Evolutionary conservation across 2,113 vertebrate species (phyloP).

Genomic region (Psettodes erumei): DNA sequence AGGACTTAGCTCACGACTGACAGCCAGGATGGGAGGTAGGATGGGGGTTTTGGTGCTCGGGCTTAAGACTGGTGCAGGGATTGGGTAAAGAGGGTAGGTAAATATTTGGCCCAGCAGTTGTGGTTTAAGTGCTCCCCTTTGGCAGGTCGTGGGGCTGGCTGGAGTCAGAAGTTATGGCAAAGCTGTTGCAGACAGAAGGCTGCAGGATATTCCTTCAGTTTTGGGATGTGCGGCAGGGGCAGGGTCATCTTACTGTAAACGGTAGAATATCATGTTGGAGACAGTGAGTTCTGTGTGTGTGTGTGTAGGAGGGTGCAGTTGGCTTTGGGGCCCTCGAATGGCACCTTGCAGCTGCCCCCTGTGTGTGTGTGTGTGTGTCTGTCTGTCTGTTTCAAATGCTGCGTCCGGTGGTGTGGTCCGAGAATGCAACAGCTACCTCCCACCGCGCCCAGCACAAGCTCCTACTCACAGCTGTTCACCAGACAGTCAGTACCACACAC

Average conservation of each 20-base stretch:
- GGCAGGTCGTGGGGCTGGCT: slow-evolving; percentile 23
- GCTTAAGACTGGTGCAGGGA: slow-evolving; percentile 48
- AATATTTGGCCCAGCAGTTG: slow-evolving; percentile 60
- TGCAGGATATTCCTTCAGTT: neutral
- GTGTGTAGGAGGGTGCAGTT: slow-evolving; percentile 61
- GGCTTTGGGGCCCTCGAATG: slow-evolving; percentile 44
- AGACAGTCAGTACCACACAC: slow-evolving; percentile 53
- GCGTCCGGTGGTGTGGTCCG: slow-evolving; percentile 60
- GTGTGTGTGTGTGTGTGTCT: slow-evolving; percentile 23
- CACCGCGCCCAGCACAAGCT: slow-evolving; percentile 42
- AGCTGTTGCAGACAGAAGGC: neutral
- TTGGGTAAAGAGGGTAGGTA: slow-evolving; percentile 51
- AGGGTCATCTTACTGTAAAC: slow-evolving; percentile 13
- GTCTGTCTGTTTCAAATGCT: slow-evolving; percentile 48
- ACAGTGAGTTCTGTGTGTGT: slow-evolving; percentile 34
- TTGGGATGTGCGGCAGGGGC: slow-evolving; percentile 15
- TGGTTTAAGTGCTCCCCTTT: slow-evolving; percentile 42
- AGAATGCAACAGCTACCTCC: slow-evolving; percentile 69
- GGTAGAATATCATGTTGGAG: slow-evolving; percentile 31
- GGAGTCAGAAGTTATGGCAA: slow-evolving; percentile 7
- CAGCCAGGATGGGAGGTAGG: slow-evolving; percentile 64
- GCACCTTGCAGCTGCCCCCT: slow-evolving; percentile 75
- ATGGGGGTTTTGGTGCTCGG: slow-evolving; percentile 44
- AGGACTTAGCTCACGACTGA: slow-evolving; percentile 71
- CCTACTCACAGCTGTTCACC: slow-evolving; percentile 72